Evolutionary conservation across 2,113 vertebrate genomes (phyloP), one percentile per base, ranked within the genome.

Genomic region (Poeciliopsis turrubarensis): DNA sequence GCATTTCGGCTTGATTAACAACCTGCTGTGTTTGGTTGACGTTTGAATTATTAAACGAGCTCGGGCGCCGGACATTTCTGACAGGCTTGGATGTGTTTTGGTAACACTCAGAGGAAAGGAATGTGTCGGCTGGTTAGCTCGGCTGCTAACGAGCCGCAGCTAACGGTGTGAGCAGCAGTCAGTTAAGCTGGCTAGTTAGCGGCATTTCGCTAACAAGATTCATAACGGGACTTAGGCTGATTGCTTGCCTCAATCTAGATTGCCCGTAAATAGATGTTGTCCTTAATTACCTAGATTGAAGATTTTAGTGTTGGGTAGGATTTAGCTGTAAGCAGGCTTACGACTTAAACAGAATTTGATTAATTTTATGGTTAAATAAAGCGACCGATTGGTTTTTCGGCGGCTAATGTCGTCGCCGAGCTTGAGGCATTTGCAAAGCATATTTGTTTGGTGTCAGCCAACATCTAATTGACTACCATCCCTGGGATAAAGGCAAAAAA

Each of bases 101-200:
- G 22, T 22, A 14, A 6, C n/a, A 39, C 26, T 60, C 65, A 26
- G 67, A 44, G 61, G 65, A 39, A 8, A 85, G 80, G 86, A 86
- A 89, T 80, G 88, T 83, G 62, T 83, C 51, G 74, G 82, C 80
- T 85, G 82, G 89, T 83, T 82, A 85, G 85, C 89, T 72, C 13
- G 70, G 41, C 9, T 66, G 87, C 88, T 91, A 88, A 79, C 87
- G 71, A 84, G 86, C 77, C 66, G 68, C 13, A 31, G 88, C 90
- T 90, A 86, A 75, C 86, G 82, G 81, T 68, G 75, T 65, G 73
- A 72, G 72, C 69, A 65, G 83, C 80, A 68, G 75, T 37, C 82
- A 80, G 60, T 82, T 77, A 83, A 87, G 86, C 87, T 85, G 89
- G 84, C 89, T 90, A 92, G 89, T 92, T 91, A 92, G 90, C 87